These are phyloP conservation scores for Zygaena filipendulae DNA, from an alignment of 2,888 invertebrate genomes.

Conservation along the genomic window DNA sequence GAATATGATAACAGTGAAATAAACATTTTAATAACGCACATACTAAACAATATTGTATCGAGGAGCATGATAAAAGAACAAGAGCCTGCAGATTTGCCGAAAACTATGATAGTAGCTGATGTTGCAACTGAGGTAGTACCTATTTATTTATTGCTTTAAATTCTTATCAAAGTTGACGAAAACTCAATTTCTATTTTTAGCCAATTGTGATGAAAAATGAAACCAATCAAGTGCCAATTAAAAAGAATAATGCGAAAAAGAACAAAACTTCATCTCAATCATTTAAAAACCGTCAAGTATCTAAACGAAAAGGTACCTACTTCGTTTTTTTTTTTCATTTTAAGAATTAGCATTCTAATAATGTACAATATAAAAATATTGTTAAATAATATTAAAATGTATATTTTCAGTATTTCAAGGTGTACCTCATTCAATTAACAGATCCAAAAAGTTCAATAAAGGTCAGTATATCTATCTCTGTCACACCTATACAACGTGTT, in stretches of 20 bases:
- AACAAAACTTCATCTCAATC: conserved; percentile 27
- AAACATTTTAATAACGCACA: conserved; percentile 39
- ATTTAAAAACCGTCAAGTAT: conserved; percentile 22
- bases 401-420: conserved; percentile 21
- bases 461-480: no score
- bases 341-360: no score
- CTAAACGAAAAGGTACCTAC: conserved; percentile 28
- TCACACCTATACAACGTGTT: no score
- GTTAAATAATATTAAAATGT: no score
- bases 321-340: no score
- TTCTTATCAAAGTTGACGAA: conserved; percentile 3
- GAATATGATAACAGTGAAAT: conserved; percentile 47
- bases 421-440: conserved; percentile 15
- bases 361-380: no score
- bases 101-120: conserved; percentile 23
- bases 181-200: conserved; percentile 27
- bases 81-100: conserved; percentile 16
- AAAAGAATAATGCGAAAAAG: conserved; percentile 19
- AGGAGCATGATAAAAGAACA: conserved; percentile 23
- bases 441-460: conserved; percentile 22
- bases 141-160: background rate
- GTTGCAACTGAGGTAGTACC: conserved; percentile 43
- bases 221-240: conserved; percentile 30
- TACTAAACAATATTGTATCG: conserved; percentile 38
- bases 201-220: conserved; percentile 31